Evolutionary conservation across 2,113 vertebrate genomes (phyloP).

Genomic region (Nymphicus hollandicus): DNA sequence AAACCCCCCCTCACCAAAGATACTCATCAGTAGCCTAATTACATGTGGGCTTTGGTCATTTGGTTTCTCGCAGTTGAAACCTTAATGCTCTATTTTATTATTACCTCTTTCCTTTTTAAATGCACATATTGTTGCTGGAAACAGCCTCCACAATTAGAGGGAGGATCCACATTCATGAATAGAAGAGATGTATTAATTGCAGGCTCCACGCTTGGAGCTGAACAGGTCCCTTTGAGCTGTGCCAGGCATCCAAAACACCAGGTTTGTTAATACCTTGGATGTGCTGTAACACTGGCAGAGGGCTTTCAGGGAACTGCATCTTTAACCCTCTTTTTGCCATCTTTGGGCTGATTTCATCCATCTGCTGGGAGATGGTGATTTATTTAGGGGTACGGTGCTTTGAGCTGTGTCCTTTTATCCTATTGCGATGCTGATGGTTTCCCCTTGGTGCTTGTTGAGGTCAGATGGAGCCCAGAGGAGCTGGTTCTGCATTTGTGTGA

Average conservation of each 20-base stretch:
- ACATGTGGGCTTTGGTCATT: not conserved
- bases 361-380: not conserved
- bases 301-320: not conserved
- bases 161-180: not conserved
- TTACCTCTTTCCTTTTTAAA: not conserved
- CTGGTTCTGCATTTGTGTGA: not conserved
- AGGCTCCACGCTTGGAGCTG: not conserved
- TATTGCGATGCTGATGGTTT: not conserved
- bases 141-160: not conserved
- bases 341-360: not conserved
- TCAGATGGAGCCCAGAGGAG: not conserved
- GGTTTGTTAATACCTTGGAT: not conserved
- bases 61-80: not conserved
- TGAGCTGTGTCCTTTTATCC: fast-evolving
- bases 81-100: not conserved
- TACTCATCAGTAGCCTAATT: not conserved
- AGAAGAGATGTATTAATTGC: not conserved
- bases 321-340: not conserved
- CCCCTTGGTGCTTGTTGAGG: not conserved
- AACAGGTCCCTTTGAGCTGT: not conserved
- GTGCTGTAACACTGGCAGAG: not conserved
- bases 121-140: not conserved
- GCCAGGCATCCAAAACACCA: not conserved
- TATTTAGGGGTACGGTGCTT: not conserved
- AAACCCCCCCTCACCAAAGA: not conserved